A percentile compares a stretch with the other conserved stretches of the same genome.
phyloP scores from a whole-genome alignment of 2,797 vertebrate species.

The Champsocephalus esox region DNA sequence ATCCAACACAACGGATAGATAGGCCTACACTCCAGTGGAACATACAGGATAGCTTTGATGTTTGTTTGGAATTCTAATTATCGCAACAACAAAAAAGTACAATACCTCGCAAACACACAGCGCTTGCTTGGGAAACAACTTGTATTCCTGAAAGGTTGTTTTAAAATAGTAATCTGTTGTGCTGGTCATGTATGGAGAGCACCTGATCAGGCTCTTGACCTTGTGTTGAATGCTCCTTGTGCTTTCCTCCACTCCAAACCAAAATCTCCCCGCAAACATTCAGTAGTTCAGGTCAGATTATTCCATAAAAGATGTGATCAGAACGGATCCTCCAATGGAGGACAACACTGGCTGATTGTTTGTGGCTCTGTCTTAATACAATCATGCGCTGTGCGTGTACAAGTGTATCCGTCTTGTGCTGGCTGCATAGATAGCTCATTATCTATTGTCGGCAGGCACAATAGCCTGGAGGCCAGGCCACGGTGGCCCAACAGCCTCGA shows the following conservation, averaged over 20 bases:
- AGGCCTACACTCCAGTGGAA: neutral
- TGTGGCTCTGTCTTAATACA: constrained; percentile 52
- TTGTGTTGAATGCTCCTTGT: constrained; percentile 71
- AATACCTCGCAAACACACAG: constrained; percentile 6
- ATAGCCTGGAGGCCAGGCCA: constrained; percentile 85
- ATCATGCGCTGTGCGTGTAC: constrained; percentile 51
- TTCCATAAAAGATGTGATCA: constrained; percentile 28
- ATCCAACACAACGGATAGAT: neutral
- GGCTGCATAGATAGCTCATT: constrained; percentile 91
- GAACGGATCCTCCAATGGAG: constrained; percentile 76
- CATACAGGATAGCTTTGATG: neutral
- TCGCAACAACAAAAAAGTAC: neutral
- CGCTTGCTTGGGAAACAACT: neutral
- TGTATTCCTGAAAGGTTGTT: constrained; percentile 16
- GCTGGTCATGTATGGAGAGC: constrained; percentile 44
- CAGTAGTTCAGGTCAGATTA: constrained; percentile 22
- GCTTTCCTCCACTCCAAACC: constrained; percentile 57
- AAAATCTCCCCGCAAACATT: constrained; percentile 74
- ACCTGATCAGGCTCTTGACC: constrained; percentile 85
- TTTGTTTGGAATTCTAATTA: neutral
- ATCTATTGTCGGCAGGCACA: constrained; percentile 93
- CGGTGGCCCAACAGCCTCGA: constrained; percentile 73
- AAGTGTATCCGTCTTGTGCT: constrained; percentile 85
- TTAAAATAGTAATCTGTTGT: constrained; percentile 36
- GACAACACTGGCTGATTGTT: constrained; percentile 40